These are phyloP conservation scores for Platysteira castanea DNA, from an alignment of 2,113 vertebrate genomes.

Conservation along the genomic window DNA sequence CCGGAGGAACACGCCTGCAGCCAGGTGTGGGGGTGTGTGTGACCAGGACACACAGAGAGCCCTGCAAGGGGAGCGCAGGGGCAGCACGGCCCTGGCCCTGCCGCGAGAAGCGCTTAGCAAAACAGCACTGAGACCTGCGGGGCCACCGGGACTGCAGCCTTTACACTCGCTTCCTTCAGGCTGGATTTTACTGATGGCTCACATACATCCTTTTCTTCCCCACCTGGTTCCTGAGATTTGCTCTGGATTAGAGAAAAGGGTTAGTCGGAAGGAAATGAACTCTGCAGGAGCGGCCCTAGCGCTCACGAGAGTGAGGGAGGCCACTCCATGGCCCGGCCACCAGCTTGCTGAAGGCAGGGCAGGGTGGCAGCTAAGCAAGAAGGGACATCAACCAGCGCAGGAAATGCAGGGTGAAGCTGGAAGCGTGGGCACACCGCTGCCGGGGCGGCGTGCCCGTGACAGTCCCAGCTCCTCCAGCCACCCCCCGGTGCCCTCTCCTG, in stretches of 20 bases:
- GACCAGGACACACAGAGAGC: constrained; percentile 3
- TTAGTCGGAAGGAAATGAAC: constrained; percentile 68
- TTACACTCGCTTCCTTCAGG: constrained; percentile 66
- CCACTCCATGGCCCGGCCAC: constrained; percentile 34
- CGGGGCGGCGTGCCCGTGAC: background rate
- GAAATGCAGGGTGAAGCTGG: constrained; percentile 62
- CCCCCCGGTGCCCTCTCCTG: background rate
- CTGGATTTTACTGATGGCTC: constrained; percentile 62
- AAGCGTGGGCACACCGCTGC: constrained; percentile 56
- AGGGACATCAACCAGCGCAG: background rate
- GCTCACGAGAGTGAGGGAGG: constrained; percentile 20
- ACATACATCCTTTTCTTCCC: constrained; percentile 71
- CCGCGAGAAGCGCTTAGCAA: constrained; percentile 54
- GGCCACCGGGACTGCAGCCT: constrained; percentile 65
- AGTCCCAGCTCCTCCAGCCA: constrained; percentile 22
- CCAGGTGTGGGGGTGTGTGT: background rate
- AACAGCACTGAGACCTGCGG: constrained; percentile 75
- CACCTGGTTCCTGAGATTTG: constrained; percentile 72
- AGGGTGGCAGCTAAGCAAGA: constrained; percentile 68
- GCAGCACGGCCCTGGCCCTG: constrained; percentile 51
- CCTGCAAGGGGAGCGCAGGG: constrained; percentile 33
- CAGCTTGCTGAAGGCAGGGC: constrained; percentile 54
- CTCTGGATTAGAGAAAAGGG: constrained; percentile 79
- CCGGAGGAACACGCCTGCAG: constrained; percentile 11
- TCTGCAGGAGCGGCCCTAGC: constrained; percentile 4